Conservation (phyloP, 2,888 invertebrate genomes). For the Laspeyria flexula region DNA sequence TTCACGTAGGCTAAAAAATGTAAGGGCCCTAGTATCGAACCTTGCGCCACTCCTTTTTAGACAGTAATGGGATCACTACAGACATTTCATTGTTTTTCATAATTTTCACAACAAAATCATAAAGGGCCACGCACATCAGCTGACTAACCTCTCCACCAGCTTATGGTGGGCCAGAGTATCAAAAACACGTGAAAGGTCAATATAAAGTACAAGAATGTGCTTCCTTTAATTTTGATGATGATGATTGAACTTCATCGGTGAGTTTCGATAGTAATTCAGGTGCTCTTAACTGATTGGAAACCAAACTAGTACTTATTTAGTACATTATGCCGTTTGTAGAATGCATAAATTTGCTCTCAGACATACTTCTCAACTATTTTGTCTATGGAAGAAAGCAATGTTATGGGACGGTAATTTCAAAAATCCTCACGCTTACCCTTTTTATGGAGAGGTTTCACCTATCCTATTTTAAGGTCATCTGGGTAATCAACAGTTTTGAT, state of each 20-base stretch:
- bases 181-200: background rate
- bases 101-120: background rate
- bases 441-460: background rate
- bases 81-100: background rate
- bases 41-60: background rate
- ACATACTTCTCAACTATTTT: slow-evolving; percentile 2
- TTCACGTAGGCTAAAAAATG: slow-evolving; percentile 3
- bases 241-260: background rate
- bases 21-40: slow-evolving; percentile 4
- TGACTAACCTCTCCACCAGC: background rate
- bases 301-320: no score
- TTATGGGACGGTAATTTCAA: background rate
- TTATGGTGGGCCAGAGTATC: background rate
- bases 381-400: slow-evolving; percentile 4
- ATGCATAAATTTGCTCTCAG: no score
- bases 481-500: no score
- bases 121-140: background rate
- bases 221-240: background rate
- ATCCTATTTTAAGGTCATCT: background rate
- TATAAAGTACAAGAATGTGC: background rate
- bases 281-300: no score
- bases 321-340: background rate
- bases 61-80: background rate
- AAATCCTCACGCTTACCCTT: background rate
- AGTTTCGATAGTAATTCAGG: no score